Evolutionary conservation across 1,140 invertebrate species (phyloP), one percentile per base, ranked within the genome.

Genomic region (Delia radicum): DNA sequence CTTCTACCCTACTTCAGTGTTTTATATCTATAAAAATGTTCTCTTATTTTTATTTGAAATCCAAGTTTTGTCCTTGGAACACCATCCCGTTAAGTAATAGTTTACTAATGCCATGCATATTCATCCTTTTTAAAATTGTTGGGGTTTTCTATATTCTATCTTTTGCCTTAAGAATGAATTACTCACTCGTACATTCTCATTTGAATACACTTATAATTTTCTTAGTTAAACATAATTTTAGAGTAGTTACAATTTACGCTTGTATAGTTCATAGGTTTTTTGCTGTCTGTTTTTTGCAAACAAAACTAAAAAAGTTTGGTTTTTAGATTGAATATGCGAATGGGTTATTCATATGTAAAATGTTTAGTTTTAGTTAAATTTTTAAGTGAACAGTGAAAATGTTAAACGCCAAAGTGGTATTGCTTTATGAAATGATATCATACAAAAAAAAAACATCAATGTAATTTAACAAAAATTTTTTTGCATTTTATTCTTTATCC

Each of bases 181-280:
- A 33, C 65, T 24, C 65, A 69, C 24, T 21, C 48, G 48, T 55
- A 55, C 1, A 55, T 55, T 55, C n/a, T 55, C n/a, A 55, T 69
- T 69, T 69, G 65, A 69, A 69, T 69, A 33, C 65, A 69, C 65
- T 69, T 69, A 69, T 31, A 69, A 69, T 69, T 69, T 69, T 69
- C 65, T 69, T 69, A 69, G 65, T 69, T 69, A 69, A 69, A 69
- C 65, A 69, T 33, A 69, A 69, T 69, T 69, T 69, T 33, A 31
- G 65, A 69, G 29, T 69, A 69, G 65, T 69, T 69, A 69, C 29
- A 69, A 69, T 69, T 69, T 69, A 69, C 65, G 65, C 65, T 69
- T 69, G 29, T 33, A 24, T 69, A 69, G 65, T 69, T 69, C 65
- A 69, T 69, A 69, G 65, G 65, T 69, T 33, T 33, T 33, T 28